A percentile compares a stretch with the other conserved stretches of the same genome.
These are phyloP conservation scores for Huso huso DNA, from an alignment of 2,797 vertebrate genomes.

Conservation along the genomic window DNA sequence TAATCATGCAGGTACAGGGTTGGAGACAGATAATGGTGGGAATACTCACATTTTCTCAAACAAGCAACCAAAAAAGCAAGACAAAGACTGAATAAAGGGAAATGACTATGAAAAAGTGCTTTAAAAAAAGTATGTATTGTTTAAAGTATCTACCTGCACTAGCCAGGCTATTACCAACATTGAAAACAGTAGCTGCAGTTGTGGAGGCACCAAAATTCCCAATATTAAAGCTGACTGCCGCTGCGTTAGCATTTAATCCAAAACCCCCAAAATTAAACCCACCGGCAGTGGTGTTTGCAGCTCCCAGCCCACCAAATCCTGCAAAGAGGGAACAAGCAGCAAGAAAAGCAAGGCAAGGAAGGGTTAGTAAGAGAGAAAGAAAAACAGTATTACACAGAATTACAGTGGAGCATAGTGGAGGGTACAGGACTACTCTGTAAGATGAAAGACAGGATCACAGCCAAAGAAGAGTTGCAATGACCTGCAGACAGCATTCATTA, in stretches of 20 bases:
- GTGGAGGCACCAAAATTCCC: constrained; percentile 88
- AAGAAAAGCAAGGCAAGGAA: constrained; percentile 54
- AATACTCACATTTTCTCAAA: not conserved
- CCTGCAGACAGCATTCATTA: no score
- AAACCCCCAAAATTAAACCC: constrained; percentile 98
- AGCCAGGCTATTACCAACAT: constrained; percentile 95
- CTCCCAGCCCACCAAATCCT: constrained; percentile 97
- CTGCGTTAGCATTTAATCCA: constrained; percentile 86
- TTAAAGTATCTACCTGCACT: constrained; percentile 81
- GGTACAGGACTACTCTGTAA: no score
- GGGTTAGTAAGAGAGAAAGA: constrained; percentile 44
- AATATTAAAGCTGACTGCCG: constrained; percentile 92
- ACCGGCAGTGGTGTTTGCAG: constrained; percentile 80
- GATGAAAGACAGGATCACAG: no score
- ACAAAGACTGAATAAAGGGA: constrained; percentile 1
- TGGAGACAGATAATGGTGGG: not conserved
- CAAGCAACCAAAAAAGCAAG: constrained; percentile 1
- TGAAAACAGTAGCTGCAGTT: constrained; percentile 84
- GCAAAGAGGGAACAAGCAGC: constrained; percentile 66
- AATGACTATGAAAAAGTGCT: constrained; percentile 11
- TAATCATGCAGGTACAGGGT: not conserved
- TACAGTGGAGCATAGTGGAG: no score
- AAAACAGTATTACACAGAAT: not conserved
- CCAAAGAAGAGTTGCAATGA: no score
- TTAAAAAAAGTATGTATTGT: not conserved